Evolutionary conservation across 1,140 invertebrate species (phyloP), one percentile per base, ranked within the genome.

Genomic region (Diprion similis): DNA sequence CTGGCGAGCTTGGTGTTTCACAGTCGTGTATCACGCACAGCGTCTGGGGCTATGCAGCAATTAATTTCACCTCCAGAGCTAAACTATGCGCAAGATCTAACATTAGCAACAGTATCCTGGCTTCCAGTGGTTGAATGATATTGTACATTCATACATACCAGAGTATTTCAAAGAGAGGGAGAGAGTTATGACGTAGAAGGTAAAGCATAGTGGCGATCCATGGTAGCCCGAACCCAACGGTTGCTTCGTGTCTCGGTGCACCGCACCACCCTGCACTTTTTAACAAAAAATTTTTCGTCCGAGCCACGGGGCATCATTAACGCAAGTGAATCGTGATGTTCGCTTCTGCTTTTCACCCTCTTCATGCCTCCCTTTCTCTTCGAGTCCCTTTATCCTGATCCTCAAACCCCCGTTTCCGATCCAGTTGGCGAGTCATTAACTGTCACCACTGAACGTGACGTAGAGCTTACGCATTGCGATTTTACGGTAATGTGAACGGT

Each of bases 21-120:
- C 7, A 59, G 11, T 59, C 11, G n/a, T 59, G 51, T 59, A 59
- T 59, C 51, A 37, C 51, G n/a, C 24, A 37, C 51, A 8, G 51
- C 11, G 51, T 59, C 51, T 13, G 4, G 51, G 51, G 11, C 51
- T 59, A 13, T 59, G 51, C n/a, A 59, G 51, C 51, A 59, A 59
- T 59, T 59, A 59, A 59, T 59, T 59, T 17, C n/a, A 37, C 24
- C 11, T 59, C 11, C 51, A 3, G 51, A 9, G 51, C n/a, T 59
- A 59, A 59, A 59, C 51, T 59, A 59, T 59, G 51, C 51, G 11
- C 51, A 59, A 59, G 51, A 59, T 59, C 51, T 17, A 59, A 59
- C 51, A 59, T 59, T 59, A 59, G 11, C 51, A 11, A 8, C n/a
- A 59, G 11, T 59, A 59, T 17, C 11, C 3, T 9, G 51, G 9